Percentiles rank a stretch among this genome's conserved stretches.
phyloP scores from a whole-genome alignment of 2,797 vertebrate genomes.

The Leucoraja ocellata region DNA sequence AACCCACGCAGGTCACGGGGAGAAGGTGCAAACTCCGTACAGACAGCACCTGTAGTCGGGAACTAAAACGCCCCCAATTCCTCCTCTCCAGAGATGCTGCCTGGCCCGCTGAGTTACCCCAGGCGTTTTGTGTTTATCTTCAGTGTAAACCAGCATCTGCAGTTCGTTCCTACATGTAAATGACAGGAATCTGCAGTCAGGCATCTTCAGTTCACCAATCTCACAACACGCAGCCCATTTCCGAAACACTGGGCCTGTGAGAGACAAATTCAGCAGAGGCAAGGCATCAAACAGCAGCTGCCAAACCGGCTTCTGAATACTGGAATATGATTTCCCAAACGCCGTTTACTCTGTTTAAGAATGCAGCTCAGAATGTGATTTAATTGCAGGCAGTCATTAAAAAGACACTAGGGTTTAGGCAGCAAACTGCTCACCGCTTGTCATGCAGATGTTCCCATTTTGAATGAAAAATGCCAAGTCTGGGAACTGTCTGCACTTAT shows the following conservation, averaged over 20 bases:
- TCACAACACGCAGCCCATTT: background rate
- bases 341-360: background rate
- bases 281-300: background rate
- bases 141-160: too few relatives aligned
- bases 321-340: background rate
- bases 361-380: slow-evolving; percentile 5
- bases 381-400: slow-evolving; percentile 21
- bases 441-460: slow-evolving; percentile 16
- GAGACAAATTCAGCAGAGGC: background rate
- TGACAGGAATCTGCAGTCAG: too few relatives aligned
- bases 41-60: too few relatives aligned
- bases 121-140: too few relatives aligned
- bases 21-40: too few relatives aligned
- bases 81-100: too few relatives aligned
- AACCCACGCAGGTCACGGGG: too few relatives aligned
- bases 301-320: background rate
- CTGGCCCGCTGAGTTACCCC: too few relatives aligned
- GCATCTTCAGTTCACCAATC: background rate
- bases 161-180: too few relatives aligned
- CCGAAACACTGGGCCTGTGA: too few relatives aligned
- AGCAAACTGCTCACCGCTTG: background rate
- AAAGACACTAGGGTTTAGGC: background rate
- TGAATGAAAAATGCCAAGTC: background rate
- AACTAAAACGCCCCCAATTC: too few relatives aligned
- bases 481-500: slow-evolving; percentile 9